A percentile compares a stretch with the other conserved stretches of the same genome.
Evolutionary conservation across 2,113 vertebrate species (phyloP).

Genomic region (Saimiri boliviensis): DNA sequence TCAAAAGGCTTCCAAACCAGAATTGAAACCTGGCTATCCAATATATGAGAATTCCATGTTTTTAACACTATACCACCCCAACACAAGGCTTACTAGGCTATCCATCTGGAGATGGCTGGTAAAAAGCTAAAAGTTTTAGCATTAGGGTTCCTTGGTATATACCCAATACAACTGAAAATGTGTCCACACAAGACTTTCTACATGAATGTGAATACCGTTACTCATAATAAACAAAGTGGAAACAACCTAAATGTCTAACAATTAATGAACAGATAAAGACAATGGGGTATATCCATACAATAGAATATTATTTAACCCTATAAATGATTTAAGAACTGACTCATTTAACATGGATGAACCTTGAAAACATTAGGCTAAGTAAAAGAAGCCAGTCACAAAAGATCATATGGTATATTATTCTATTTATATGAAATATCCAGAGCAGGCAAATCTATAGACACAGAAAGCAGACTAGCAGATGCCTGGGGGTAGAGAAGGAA

Average conservation of each 20-base stretch:
- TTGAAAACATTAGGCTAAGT: background rate
- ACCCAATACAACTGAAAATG: background rate
- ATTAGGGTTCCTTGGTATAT: background rate
- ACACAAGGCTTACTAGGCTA: background rate
- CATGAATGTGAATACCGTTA: background rate
- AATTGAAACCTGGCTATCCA: background rate
- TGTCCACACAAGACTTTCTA: background rate
- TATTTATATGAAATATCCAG: background rate
- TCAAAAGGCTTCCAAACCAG: background rate
- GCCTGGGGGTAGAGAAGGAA: background rate
- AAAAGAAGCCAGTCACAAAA: background rate
- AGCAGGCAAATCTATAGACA: background rate
- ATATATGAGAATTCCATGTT: background rate
- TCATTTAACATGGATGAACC: background rate
- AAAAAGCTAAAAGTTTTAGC: background rate
- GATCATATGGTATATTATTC: background rate
- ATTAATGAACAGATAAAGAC: background rate
- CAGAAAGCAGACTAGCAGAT: background rate
- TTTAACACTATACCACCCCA: background rate
- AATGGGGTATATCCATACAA: background rate
- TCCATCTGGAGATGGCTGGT: background rate
- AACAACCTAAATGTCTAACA: background rate
- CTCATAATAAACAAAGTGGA: background rate
- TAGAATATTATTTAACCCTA: background rate
- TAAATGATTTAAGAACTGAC: background rate